phyloP scores from a whole-genome alignment of 2,797 vertebrate genomes.

The Semotilus atromaculatus region DNA sequence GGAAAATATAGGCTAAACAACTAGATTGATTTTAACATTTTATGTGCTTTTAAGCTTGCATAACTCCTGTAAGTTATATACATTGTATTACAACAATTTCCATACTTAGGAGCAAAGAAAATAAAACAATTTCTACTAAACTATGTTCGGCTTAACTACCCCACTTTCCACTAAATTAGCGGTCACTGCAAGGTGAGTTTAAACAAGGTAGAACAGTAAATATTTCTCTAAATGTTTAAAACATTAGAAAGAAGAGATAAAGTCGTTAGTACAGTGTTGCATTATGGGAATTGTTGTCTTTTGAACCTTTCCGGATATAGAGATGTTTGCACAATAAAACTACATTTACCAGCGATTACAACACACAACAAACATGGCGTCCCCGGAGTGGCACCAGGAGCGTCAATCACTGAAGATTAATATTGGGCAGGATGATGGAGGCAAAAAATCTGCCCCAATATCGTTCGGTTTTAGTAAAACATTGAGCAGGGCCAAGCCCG shows the following conservation, averaged over 20 bases:
- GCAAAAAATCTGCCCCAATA: conserved; percentile 69
- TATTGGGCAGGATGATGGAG: conserved; percentile 54
- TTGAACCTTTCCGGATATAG: fast-evolving
- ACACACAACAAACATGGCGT: conserved; percentile 76
- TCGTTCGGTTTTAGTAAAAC: conserved; percentile 83
- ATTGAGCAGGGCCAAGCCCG: conserved; percentile 70
- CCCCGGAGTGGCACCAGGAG: conserved; percentile 50
- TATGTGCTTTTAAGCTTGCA: background rate
- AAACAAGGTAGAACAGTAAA: background rate
- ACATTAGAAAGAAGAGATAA: background rate
- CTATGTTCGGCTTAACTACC: background rate
- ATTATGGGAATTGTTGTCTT: conserved; percentile 65
- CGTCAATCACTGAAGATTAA: conserved; percentile 25
- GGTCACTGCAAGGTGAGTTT: background rate
- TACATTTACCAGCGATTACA: conserved; percentile 68
- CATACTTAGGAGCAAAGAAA: background rate
- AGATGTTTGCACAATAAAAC: conserved; percentile 51
- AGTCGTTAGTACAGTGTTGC: conserved; percentile 17
- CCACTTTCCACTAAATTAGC: background rate
- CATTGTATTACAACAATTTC: background rate
- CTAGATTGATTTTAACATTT: background rate
- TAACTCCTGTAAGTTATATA: too few relatives aligned
- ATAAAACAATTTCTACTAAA: too few relatives aligned
- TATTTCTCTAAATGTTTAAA: background rate
- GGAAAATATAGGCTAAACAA: background rate